These are phyloP conservation scores for Lochmaea capreae DNA, from an alignment of 2,888 invertebrate species.

Conservation along the genomic window DNA sequence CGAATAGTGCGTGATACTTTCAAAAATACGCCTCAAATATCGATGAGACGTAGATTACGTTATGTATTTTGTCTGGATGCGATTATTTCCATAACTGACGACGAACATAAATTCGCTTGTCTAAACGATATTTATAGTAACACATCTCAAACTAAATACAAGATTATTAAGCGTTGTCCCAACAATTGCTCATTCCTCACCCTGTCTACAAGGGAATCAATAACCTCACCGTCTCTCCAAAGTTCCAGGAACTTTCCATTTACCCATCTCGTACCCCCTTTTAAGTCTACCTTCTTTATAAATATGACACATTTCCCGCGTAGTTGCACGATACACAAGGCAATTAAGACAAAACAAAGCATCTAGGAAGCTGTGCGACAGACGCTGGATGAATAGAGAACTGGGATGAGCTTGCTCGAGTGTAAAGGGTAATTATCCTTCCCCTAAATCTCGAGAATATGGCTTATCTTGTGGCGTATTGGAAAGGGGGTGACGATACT, in stretches of 20 bases:
- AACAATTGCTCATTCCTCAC: slow-evolving; percentile 27
- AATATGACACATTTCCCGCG: slow-evolving; percentile 40
- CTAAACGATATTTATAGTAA: background rate
- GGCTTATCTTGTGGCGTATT: slow-evolving; percentile 28
- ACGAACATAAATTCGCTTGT: too few species aligned
- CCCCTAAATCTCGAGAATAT: slow-evolving; percentile 32
- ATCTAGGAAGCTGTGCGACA: slow-evolving; percentile 43
- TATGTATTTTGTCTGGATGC: too few species aligned
- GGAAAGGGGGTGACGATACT: slow-evolving; percentile 3
- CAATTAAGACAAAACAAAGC: slow-evolving; percentile 49
- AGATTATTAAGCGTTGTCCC: slow-evolving; percentile 21
- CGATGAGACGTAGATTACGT: too few species aligned
- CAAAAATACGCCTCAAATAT: too few species aligned
- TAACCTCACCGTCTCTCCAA: slow-evolving; percentile 21
- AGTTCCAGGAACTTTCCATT: slow-evolving; percentile 27
- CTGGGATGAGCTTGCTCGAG: slow-evolving; percentile 26
- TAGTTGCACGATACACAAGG: slow-evolving; percentile 44
- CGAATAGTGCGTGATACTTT: too few species aligned
- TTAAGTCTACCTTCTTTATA: slow-evolving; percentile 31
- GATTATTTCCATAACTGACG: too few species aligned
- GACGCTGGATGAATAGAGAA: slow-evolving; percentile 41
- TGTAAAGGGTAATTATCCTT: slow-evolving; percentile 34
- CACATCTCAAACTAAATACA: background rate
- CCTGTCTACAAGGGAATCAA: slow-evolving; percentile 28
- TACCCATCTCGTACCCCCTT: slow-evolving; percentile 29